Evolutionary conservation across 2,888 invertebrate species (phyloP).

Genomic region (Venusia cambrica): DNA sequence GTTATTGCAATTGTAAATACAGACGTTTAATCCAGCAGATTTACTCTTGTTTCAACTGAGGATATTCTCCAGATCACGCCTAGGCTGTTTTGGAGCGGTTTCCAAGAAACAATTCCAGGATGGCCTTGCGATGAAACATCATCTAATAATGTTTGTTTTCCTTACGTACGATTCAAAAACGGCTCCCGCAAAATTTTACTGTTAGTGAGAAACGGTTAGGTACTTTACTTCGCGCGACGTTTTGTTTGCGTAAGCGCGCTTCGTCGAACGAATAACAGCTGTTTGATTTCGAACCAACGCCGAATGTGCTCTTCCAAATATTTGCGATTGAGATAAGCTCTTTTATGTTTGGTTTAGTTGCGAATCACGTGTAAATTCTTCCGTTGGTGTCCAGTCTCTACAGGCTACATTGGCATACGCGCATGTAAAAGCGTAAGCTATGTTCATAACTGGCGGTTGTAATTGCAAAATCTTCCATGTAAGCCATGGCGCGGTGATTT

Average conservation of each 20-base stretch:
- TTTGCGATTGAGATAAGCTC: constrained; percentile 34
- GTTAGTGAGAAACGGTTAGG: constrained; percentile 60
- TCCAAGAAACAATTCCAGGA: constrained; percentile 58
- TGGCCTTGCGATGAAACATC: constrained; percentile 70
- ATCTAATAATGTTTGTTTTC: constrained; percentile 70
- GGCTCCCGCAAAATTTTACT: constrained; percentile 66
- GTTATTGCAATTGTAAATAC: constrained; percentile 5
- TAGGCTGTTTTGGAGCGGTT: constrained; percentile 33
- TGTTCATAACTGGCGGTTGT: constrained; percentile 24
- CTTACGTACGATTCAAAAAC: constrained; percentile 66
- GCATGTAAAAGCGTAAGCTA: too few relatives aligned
- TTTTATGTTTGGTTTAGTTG: too few relatives aligned
- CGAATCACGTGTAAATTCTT: too few relatives aligned
- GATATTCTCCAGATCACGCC: constrained; percentile 50
- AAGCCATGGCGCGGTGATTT: constrained; percentile 40
- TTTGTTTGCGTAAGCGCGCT: constrained; percentile 63
- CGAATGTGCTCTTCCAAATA: constrained; percentile 45
- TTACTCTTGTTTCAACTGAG: constrained; percentile 11
- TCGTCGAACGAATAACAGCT: constrained; percentile 63
- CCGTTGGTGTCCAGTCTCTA: too few relatives aligned
- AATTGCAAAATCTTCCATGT: constrained; percentile 19
- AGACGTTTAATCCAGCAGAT: constrained; percentile 2
- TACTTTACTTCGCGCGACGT: constrained; percentile 51
- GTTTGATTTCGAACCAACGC: constrained; percentile 40
- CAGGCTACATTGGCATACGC: too few relatives aligned